Evolutionary conservation across 37 sponge, comb jelly and placozoan species (phyloP), one percentile per base, ranked within the genome.

Genomic region (Ianthella basta): DNA sequence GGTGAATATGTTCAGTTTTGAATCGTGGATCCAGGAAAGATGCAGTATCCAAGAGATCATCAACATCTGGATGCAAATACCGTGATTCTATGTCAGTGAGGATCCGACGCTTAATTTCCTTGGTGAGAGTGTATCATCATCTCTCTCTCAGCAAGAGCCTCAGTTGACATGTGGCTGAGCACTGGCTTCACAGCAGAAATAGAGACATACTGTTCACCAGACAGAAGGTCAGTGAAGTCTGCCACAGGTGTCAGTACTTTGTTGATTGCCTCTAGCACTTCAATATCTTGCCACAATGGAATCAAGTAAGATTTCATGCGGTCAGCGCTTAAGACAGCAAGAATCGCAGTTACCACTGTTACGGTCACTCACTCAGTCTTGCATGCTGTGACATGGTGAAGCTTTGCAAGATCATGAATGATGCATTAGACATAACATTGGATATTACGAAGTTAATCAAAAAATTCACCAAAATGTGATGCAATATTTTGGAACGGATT

Each of bases 21-120:
- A 85, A 85, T 54, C 85, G 53, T 56, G 85, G 78, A 55, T 85
- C 61, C 1, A 85, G 78, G 37, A 85, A 85, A 0, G 77, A 74
- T 32, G 85, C 85, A 21, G 55, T 38, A 29, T 74, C 59, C 18
- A 85, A 33, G 30, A 85, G 85, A 25, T 59, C 40, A n/a, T 23
- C 38, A 36, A 82, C 66, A 37, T 30, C 82, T 20, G 63, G 44
- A 18, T 82, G 25, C 0, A 23, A 0, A 57, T 82, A 59, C 35
- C 65, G 59, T 12, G 25, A 39, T 15, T 59, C 35, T 6, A 82
- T 59, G 39, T 82, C 63, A 18, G 39, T 21, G 25, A 82, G 27
- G 21, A 61, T 30, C 8, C 24, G 5, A 5, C 5, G 27, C 65
- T 63, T 29, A 63, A 30, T 30, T 13, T 24, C 10, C 65, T 30